phyloP scores from a whole-genome alignment of 2,888 invertebrate genomes.

The Pterostichus madidus region DNA sequence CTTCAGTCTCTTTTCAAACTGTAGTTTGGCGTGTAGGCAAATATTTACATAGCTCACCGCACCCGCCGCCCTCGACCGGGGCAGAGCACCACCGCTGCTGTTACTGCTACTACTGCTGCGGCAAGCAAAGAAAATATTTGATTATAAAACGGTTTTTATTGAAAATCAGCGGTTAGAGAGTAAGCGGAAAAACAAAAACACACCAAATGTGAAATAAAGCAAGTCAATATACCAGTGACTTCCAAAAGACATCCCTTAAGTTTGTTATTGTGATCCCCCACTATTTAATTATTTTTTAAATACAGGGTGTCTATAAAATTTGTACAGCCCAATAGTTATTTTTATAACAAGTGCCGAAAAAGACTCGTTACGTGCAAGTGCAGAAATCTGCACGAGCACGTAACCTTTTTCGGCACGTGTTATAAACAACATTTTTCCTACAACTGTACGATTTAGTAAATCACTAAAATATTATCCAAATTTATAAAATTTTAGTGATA shows the following conservation, averaged over 20 bases:
- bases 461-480: too few species aligned
- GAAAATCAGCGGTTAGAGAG: conserved; percentile 46
- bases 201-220: conserved; percentile 10
- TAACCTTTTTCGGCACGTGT: too few species aligned
- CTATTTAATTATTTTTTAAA: too few species aligned
- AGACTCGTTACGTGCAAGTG: too few species aligned
- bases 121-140: conserved; percentile 61
- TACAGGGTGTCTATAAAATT: too few species aligned
- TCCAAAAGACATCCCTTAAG: neutral
- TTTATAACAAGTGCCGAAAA: too few species aligned
- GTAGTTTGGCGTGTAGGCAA: conserved; percentile 47
- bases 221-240: neutral
- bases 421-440: too few species aligned
- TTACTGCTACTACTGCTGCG: neutral
- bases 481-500: too few species aligned
- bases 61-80: neutral
- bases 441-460: too few species aligned
- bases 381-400: too few species aligned
- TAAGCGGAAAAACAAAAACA: conserved; percentile 20
- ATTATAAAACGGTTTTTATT: conserved; percentile 60
- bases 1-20: conserved; percentile 32
- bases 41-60: conserved; percentile 40
- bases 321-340: too few species aligned
- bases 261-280: too few species aligned
- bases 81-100: conserved; percentile 20